Base-by-base conservation (phyloP, 1,140 invertebrate genomes). In the Zaprionus vittiger region DNA sequence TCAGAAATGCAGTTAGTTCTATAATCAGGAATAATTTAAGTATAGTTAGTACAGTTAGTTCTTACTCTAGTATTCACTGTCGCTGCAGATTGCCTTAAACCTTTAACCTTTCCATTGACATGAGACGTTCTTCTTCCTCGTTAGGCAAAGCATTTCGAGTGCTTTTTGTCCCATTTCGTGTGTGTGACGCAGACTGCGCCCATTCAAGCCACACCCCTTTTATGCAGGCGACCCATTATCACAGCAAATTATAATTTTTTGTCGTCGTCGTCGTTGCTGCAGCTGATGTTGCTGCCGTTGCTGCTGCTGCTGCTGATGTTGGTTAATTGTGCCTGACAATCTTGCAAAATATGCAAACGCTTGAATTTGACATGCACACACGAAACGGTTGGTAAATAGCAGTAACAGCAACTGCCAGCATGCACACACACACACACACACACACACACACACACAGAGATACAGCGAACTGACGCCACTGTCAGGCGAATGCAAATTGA, bases 301-400 rank as follows among this genome's bases (percentile, higher is more conserved):
- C 22, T 49, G 54, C 5, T 38, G 80, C 62, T 68, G 81, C 15
- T 69, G 80, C 69, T 86, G 83, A 83, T 87, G 84, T 82, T 83
- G 84, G 83, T 87, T 87, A 87, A 87, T 87, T 87, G 83, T 81
- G 84, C 78, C 84, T 83, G 85, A 76, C 81, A 89, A 89, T 87
- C 84, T 87, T 87, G 81, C 84, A 79, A 87, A 89, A 87, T 87
- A 87, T 87, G 84, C 84, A 87, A 87, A 89, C 84, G 84, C 83
- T 87, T 87, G 84, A 87, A 87, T 87, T 87, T 87, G 84, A 84
- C 84, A 89, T 81, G 85, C 84, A 87, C 84, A 87, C 84, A 87
- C 85, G 84, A 87, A 87, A 89, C 85, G 81, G 78, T 87, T 81
- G 74, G 81, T 73, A 87, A 87, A 87, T 87, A 87, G 78, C 80